A percentile compares a stretch with the other conserved stretches of the same genome.
phyloP scores from a whole-genome alignment of 2,113 vertebrate genomes.

The Dicaeum eximium region DNA sequence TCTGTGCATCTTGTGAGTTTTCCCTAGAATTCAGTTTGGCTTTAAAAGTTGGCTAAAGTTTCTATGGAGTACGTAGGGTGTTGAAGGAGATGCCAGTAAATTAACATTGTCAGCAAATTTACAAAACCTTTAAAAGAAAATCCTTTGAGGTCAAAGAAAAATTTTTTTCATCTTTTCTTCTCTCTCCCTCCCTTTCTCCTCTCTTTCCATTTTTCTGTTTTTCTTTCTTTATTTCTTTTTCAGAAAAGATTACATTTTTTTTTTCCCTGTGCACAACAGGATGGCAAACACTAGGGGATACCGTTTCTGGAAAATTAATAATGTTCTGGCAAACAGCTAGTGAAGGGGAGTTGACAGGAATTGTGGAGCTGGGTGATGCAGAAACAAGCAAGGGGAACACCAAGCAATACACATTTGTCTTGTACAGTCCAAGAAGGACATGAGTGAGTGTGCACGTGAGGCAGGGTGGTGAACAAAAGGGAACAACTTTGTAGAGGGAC shows the following conservation, averaged over 20 bases:
- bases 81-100: slow-evolving; percentile 51
- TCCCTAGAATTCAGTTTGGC: slow-evolving; percentile 43
- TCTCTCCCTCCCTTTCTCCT: not conserved
- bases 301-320: not conserved
- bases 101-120: slow-evolving; percentile 57
- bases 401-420: not conserved
- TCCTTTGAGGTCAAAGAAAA: slow-evolving; percentile 8
- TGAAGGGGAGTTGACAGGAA: not conserved
- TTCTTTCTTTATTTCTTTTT: not conserved
- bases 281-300: not conserved
- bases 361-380: not conserved
- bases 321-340: not conserved
- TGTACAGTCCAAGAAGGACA: not conserved
- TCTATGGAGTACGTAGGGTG: slow-evolving; percentile 26
- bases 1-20: slow-evolving; percentile 53
- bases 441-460: fast-evolving
- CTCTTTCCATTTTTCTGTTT: not conserved
- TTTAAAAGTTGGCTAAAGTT: slow-evolving; percentile 58
- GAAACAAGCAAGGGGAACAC: not conserved
- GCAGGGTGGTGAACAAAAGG: not conserved
- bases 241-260: not conserved
- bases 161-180: slow-evolving; percentile 32
- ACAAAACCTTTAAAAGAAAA: slow-evolving; percentile 59
- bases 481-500: not conserved
- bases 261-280: not conserved